These are phyloP conservation scores for Amphipyra berbera DNA, from an alignment of 2,888 invertebrate genomes.

Conservation along the genomic window DNA sequence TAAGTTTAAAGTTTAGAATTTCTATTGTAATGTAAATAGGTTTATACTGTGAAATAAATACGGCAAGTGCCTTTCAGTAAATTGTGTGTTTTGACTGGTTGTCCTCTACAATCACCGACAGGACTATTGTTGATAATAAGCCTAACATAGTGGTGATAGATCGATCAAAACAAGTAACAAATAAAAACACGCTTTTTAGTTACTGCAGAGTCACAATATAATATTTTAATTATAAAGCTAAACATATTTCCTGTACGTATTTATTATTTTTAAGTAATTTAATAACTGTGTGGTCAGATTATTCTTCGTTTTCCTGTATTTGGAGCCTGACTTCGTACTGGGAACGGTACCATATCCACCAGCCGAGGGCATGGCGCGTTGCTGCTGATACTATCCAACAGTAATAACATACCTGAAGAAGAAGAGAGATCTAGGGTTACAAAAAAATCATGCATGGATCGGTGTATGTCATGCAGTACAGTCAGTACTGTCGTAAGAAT, in stretches of 20 bases:
- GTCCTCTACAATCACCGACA: too few relatives aligned
- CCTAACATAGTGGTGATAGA: too few relatives aligned
- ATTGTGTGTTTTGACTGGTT: too few relatives aligned
- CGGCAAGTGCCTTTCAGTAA: too few relatives aligned
- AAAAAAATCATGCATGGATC: neutral
- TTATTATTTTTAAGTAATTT: conserved; percentile 17
- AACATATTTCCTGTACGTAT: conserved; percentile 26
- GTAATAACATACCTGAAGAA: conserved; percentile 83
- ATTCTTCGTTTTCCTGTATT: conserved; percentile 67
- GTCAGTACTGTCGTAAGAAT: too few relatives aligned
- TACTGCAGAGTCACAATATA: conserved; percentile 12
- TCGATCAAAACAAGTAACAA: neutral
- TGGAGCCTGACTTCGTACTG: conserved; percentile 84
- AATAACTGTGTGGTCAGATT: neutral
- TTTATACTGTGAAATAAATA: too few relatives aligned
- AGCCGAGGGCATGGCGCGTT: conserved; percentile 83
- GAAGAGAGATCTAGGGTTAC: neutral
- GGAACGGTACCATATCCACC: conserved; percentile 87
- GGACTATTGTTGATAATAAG: too few relatives aligned
- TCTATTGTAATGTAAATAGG: too few relatives aligned
- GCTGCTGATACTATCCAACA: conserved; percentile 87
- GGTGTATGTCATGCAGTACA: too few relatives aligned
- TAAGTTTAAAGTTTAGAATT: too few relatives aligned
- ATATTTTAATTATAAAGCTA: conserved; percentile 3
- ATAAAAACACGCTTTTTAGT: neutral